These are phyloP conservation scores for Ceyx cyanopectus DNA, from an alignment of 2,113 vertebrate species.

Conservation along the genomic window DNA sequence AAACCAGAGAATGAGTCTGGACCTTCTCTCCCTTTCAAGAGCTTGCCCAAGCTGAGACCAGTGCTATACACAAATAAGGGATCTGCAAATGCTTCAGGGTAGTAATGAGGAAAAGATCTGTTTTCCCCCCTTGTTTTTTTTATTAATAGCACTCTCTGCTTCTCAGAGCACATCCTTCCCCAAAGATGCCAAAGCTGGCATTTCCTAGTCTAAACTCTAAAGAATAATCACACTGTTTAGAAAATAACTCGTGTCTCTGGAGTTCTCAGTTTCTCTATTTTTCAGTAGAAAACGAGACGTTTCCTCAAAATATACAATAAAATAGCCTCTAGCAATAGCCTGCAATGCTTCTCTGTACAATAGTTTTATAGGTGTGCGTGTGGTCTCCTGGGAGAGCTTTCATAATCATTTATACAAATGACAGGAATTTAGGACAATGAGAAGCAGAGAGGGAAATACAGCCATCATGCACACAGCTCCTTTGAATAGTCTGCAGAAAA, in stretches of 20 bases:
- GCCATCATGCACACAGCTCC: neutral
- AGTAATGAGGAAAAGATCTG: neutral
- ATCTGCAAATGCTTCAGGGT: neutral
- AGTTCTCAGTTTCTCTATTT: constrained; percentile 58
- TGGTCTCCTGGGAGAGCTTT: constrained; percentile 5
- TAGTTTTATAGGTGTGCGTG: neutral
- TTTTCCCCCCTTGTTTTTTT: fast-evolving
- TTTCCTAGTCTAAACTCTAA: constrained; percentile 22
- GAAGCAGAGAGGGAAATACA: constrained; percentile 26
- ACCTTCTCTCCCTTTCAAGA: neutral
- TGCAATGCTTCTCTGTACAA: constrained; percentile 52
- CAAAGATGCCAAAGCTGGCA: neutral
- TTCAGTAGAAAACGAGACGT: constrained; percentile 44
- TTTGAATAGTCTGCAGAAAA: constrained; percentile 12
- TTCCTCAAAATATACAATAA: constrained; percentile 65
- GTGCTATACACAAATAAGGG: neutral
- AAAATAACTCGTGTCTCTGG: constrained; percentile 46
- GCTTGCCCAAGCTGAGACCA: neutral
- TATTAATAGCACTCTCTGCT: neutral
- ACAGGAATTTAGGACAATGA: constrained; percentile 55
- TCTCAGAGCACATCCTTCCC: neutral
- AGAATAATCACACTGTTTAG: constrained; percentile 32
- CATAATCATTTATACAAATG: constrained; percentile 65
- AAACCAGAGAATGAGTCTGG: neutral
- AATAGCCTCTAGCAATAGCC: constrained; percentile 57